phyloP scores from a whole-genome alignment of 2,888 invertebrate genomes.

The Cyrtodaria siliqua region DNA sequence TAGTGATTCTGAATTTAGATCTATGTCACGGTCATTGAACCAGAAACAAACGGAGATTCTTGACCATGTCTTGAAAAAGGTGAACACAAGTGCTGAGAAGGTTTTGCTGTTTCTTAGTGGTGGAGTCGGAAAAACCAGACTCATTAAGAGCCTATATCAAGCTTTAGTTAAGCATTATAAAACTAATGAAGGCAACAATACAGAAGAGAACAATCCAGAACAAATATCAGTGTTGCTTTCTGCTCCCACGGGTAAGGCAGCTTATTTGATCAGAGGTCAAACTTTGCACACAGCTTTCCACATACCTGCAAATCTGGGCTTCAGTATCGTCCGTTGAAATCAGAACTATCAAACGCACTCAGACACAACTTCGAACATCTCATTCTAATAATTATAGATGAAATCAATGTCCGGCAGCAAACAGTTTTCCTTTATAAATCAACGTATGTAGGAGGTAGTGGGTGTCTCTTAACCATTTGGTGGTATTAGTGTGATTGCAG shows the following conservation, averaged over 20 bases:
- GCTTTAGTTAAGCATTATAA: conserved; percentile 17
- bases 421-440: background rate
- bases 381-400: conserved; percentile 61
- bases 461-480: background rate
- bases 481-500: background rate
- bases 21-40: conserved; percentile 8
- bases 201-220: conserved; percentile 11
- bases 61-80: too few relatives aligned
- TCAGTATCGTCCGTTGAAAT: conserved; percentile 40
- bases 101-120: conserved; percentile 27
- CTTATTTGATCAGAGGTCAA: conserved; percentile 17
- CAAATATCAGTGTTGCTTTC: conserved; percentile 26
- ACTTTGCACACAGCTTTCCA: conserved; percentile 42
- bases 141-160: conserved; percentile 13
- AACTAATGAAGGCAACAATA: too few relatives aligned
- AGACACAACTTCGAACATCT: conserved; percentile 22
- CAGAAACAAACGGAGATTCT: conserved; percentile 8
- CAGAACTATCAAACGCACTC: conserved; percentile 23
- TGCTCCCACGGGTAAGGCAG: conserved; percentile 57
- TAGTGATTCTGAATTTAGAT: too few relatives aligned
- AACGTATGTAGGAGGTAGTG: background rate
- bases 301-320: conserved; percentile 36
- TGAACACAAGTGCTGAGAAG: background rate
- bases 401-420: conserved; percentile 65
- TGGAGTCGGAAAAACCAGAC: conserved; percentile 28